Evolutionary conservation across 2,888 invertebrate species (phyloP), one percentile per base, ranked within the genome.

Genomic region (Portevinia maculata): DNA sequence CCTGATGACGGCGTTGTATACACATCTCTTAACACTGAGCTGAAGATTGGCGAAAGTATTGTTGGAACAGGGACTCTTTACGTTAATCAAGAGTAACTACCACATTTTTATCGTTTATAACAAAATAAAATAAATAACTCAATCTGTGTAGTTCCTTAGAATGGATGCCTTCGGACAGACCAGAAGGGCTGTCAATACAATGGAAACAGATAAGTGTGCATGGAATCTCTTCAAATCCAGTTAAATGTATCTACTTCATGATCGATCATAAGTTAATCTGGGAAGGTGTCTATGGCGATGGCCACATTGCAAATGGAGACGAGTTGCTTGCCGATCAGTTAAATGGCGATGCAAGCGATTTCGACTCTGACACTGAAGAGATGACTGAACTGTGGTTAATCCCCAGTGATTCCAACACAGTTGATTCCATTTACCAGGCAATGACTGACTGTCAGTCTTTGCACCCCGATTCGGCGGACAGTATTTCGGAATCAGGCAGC

Each of bases 361-460:
- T 86, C 52, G 88, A 88, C 24, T 87, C 87, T 2, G 88, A 87
- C n/a, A 92, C 92, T 69, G 93, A 92, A 62, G 88, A 88, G 30
- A 92, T 94, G 70, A 94, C 94, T 11, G 95, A 96, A 89, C 92
- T 96, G 87, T 92, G 95, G 90, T 93, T 96, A 86, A 92, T 94
- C 17, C 96, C 96, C 0, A 92, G 92, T 59, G 93, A 95, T 88
- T 90, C 91, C 59, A 92, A 91, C 71, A 91, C 91, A 64, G 92
- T 96, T 85, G 93, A 94, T 78, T 90, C 91, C 9, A 94, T 96
- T 92, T 97, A 94, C 89, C 92, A 93, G 87, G 93, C 95, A 6
- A 93, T 97, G 92, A 93, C 93, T 84, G 92, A 94, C 46, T 96
- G 96, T 87, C 96, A 96, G 90, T 93, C 94, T 13, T 91, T 96